Base-by-base conservation (phyloP, 2,113 vertebrate species). In the Nestor notabilis region DNA sequence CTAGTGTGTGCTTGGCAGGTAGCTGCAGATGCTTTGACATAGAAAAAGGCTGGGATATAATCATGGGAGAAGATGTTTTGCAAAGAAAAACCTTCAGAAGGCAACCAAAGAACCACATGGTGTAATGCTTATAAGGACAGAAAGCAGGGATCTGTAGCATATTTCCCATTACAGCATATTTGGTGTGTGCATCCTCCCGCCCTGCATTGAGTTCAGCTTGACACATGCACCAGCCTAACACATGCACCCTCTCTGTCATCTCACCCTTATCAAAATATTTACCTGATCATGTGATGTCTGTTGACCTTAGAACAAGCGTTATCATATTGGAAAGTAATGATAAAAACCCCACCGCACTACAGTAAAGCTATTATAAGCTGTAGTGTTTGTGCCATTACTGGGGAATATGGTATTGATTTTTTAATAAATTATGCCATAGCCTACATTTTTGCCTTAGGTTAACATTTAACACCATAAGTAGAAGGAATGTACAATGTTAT, bases 371-470 rank as follows among this genome's bases (percentile, higher is more conserved):
- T 97, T 97, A 96, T 93, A 96, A 97, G 95, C 95, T 95, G 69
- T 79, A 94, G 96, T 89, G 93, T 92, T 97, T 31, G 83, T 90
- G 92, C 94, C 95, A 92, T 97, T 97, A 95, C 92, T 79, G 90
- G 94, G 94, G 94, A 97, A 97, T 96, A 95, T 87, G 92, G 83
- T 97, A 97, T 95, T 96, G 96, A 97, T 97, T 97, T 96, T 94
- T 90, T 96, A 79, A 95, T 97, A 97, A 97, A 94, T 97, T 97
- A 95, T 95, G 80, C 95, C 96, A 82, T 84, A 95, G 90, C 94
- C 92, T 95, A 95, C 91, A 89, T 95, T 97, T 95, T 93, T 72
- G 96, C 94, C 95, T 94, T 68, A 49, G 96, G 96, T 97, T 91
- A 89, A 92, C 94, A 91, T 91, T 93, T 95, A 96, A 79, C 86